A percentile compares a stretch with the other conserved stretches of the same genome.
phyloP scores from a whole-genome alignment of 2,888 invertebrate species.

The Epiblema foenella region DNA sequence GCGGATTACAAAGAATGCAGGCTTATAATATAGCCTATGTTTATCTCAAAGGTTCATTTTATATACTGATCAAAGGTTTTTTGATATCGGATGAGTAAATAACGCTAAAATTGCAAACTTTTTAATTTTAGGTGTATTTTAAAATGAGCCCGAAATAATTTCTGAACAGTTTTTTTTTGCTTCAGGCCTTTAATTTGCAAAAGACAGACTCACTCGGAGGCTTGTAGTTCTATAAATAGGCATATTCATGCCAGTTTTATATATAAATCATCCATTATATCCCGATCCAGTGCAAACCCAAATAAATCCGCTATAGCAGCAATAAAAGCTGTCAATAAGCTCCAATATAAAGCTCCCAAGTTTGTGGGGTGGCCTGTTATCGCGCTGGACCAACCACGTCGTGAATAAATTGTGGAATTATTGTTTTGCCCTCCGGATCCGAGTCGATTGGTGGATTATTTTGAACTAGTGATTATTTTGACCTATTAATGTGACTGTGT shows the following conservation, averaged over 20 bases:
- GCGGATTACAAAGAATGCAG: too few species aligned
- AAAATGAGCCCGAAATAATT: too few species aligned
- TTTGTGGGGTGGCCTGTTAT: conserved; percentile 21
- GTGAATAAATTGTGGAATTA: conserved; percentile 14
- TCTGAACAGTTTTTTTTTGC: too few species aligned
- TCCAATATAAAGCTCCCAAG: conserved; percentile 6
- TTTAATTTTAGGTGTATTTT: too few species aligned
- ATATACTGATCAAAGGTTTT: too few species aligned
- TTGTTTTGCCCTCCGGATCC: conserved; percentile 9
- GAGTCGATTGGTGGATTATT: neutral
- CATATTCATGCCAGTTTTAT: neutral
- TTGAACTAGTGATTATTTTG: neutral
- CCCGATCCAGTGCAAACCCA: conserved; percentile 1
- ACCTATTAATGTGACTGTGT: neutral
- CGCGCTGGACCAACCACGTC: conserved; percentile 2
- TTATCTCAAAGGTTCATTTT: too few species aligned
- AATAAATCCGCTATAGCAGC: neutral
- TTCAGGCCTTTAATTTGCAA: too few species aligned
- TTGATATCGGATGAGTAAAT: too few species aligned
- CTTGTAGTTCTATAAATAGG: neutral
- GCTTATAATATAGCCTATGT: too few species aligned
- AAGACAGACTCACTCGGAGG: too few species aligned
- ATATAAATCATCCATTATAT: neutral
- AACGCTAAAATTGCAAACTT: too few species aligned
- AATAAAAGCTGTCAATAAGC: conserved; percentile 1